Evolutionary conservation across 2,797 vertebrate species (phyloP), one percentile per base, ranked within the genome.

Genomic region (Garrulus glandarius): DNA sequence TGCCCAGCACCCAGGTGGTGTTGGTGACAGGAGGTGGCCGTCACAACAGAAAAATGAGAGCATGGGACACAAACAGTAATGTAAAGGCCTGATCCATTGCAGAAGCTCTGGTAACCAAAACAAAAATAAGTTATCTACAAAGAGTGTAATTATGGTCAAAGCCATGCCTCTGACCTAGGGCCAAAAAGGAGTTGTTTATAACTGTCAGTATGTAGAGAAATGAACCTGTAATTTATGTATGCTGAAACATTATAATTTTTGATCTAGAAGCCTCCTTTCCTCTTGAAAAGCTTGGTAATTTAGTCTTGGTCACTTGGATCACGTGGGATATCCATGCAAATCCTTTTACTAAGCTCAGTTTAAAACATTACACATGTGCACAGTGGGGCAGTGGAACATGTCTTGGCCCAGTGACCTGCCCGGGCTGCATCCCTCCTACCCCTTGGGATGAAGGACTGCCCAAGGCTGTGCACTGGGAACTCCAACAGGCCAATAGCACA

Each of bases 141-240:
- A 84, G 75, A 93, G 90, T 92, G 41, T 92, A 96, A 95, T 97
- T 95, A 94, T 91, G 92, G 94, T 93, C 84, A 91, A 92, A 94
- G 84, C 84, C 78, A 72, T 94, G 82, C 53, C 44, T 95, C 57
- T 86, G 84, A 87, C 70, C 53, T 55, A 32, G 59, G 53, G 87
- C 86, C 95, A 96, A 87, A 74, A 87, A 92, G 85, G 71, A 36
- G 67, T 52, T 95, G 85, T 94, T 97, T 95, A 41, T 88, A 95
- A 92, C 92, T 92, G 93, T 87, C 83, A 87, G 76, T 94, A 79
- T 1, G 5, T 41, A 76, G 60, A 56, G 91, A 92, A 88, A 87
- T 74, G 84, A 97, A 94, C 92, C 61, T 79, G 71, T 88, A 96
- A 96, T 96, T 96, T 92, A 80, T 72, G 88, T 87, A 67, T 60